Evolutionary conservation across 2,888 invertebrate genomes (phyloP).

Genomic region (Tenodera sinensis): DNA sequence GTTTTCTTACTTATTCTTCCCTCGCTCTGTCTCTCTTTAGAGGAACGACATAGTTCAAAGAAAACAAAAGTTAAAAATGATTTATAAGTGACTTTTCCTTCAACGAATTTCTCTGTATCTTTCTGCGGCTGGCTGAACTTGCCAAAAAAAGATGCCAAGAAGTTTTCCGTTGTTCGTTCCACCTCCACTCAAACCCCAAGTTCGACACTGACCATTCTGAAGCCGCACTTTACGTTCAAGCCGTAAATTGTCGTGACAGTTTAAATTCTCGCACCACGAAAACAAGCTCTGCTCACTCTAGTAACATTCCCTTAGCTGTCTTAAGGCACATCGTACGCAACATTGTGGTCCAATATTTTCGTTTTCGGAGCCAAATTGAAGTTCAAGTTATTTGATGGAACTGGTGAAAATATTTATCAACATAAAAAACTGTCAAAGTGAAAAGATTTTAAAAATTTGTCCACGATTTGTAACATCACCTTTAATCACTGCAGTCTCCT

Average conservation of each 20-base stretch:
- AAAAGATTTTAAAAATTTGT: too few species aligned
- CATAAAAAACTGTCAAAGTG: too few species aligned
- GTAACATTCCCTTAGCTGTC: too few species aligned
- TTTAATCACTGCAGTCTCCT: too few species aligned
- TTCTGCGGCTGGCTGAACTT: not conserved
- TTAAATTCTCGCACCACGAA: not conserved
- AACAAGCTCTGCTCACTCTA: not conserved
- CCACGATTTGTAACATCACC: too few species aligned
- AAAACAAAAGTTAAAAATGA: not conserved
- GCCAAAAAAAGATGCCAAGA: not conserved
- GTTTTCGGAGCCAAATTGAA: too few species aligned
- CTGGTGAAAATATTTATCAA: too few species aligned
- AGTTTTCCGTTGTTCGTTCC: not conserved
- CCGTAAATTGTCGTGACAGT: not conserved
- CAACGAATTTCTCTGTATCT: not conserved
- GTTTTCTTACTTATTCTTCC: not conserved
- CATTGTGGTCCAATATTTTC: too few species aligned
- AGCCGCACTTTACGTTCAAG: not conserved
- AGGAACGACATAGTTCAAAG: not conserved
- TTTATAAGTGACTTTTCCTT: not conserved
- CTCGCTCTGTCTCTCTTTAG: not conserved
- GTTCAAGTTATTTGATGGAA: too few species aligned
- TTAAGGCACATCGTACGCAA: too few species aligned
- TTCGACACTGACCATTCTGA: not conserved
- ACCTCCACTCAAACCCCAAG: not conserved